Conservation (phyloP, 2,797 vertebrate species). For the Diplodus sargus region DNA sequence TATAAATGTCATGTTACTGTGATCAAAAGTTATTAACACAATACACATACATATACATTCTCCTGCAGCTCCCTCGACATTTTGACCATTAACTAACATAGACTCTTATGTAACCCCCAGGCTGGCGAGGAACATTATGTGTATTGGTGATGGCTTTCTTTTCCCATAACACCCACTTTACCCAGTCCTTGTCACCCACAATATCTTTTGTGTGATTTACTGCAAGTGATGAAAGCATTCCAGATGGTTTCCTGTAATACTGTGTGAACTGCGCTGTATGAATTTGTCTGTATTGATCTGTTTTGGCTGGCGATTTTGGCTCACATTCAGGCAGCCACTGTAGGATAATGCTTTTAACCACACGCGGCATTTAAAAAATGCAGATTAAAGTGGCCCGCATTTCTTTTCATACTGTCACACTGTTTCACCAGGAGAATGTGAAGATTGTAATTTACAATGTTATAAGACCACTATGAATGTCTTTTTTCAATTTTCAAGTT, state of each 20-base stretch:
- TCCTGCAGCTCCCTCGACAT: neutral
- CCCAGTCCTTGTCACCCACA: neutral
- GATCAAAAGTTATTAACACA: slow-evolving; percentile 9
- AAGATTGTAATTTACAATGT: neutral
- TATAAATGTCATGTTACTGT: slow-evolving; percentile 7
- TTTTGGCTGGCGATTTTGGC: neutral
- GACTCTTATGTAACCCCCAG: neutral
- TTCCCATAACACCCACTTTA: neutral
- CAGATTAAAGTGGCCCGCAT: neutral
- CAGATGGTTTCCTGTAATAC: neutral
- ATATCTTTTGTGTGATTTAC: neutral
- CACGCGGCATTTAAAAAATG: neutral
- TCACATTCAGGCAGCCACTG: neutral
- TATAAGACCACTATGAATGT: neutral
- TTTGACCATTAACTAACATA: neutral
- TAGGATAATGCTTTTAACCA: neutral
- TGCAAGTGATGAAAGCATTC: neutral
- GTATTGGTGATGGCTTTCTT: neutral
- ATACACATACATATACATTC: slow-evolving; percentile 11
- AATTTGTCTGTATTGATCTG: neutral
- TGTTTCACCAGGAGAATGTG: neutral
- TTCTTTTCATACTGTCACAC: neutral
- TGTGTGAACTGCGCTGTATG: neutral
- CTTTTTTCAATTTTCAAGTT: neutral
- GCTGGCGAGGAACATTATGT: neutral